Evolutionary conservation across 37 sponge, comb jelly and placozoan species (phyloP).

Genomic region (Hexactinellida sp.): DNA sequence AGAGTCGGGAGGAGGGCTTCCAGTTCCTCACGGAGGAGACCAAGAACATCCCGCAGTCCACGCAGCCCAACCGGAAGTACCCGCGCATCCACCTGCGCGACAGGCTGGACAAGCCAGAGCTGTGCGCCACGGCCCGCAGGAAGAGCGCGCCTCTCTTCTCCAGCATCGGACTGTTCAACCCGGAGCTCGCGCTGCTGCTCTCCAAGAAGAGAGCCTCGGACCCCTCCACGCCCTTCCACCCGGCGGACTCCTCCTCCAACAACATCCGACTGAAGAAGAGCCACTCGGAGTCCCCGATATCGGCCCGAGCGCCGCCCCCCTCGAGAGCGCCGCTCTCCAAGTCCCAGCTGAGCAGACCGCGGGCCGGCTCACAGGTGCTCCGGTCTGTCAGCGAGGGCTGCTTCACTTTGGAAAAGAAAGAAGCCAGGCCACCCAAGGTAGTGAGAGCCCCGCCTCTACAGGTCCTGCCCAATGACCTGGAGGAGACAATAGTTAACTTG

Average conservation of each 20-base stretch:
- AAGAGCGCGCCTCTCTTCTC: not conserved
- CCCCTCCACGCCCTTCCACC: not conserved
- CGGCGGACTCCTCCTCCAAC: not conserved
- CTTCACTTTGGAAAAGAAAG: not conserved
- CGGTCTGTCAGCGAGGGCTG: not conserved
- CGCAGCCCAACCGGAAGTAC: not conserved
- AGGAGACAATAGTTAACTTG: not conserved
- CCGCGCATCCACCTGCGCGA: not conserved
- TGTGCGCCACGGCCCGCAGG: not conserved
- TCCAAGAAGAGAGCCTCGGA: not conserved
- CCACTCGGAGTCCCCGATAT: not conserved
- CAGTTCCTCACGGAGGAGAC: constrained; percentile 13
- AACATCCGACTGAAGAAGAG: not conserved
- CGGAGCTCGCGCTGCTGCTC: not conserved
- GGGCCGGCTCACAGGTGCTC: not conserved
- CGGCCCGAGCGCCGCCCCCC: not conserved
- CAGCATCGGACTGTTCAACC: not conserved
- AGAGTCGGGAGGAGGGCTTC: constrained; percentile 9
- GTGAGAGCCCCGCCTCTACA: not conserved
- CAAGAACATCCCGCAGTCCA: not conserved
- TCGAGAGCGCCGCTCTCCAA: not conserved
- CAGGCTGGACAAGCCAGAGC: not conserved
- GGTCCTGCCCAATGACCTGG: not conserved
- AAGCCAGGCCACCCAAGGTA: not conserved
- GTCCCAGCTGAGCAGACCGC: not conserved